These are phyloP conservation scores for Trisateles emortualis DNA, from an alignment of 2,888 invertebrate genomes.

Conservation along the genomic window DNA sequence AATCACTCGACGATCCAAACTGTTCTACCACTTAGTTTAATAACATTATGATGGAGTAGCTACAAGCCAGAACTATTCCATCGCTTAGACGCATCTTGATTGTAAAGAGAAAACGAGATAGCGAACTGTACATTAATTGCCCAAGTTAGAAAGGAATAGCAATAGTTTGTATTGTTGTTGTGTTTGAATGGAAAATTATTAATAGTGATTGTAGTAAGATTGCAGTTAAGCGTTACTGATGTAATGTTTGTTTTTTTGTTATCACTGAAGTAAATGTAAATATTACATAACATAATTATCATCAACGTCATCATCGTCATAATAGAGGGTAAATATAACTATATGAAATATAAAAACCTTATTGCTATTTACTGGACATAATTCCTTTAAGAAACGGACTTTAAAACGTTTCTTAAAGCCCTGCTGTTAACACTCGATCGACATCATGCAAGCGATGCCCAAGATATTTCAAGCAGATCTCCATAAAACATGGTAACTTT, in stretches of 20 bases:
- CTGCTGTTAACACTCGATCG: too few species aligned
- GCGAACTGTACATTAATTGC: not conserved
- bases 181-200: conserved; percentile 8
- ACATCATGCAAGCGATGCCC: too few species aligned
- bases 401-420: too few species aligned
- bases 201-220: not conserved
- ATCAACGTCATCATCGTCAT: not conserved
- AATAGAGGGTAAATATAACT: too few species aligned
- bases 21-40: conserved; percentile 52
- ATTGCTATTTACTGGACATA: too few species aligned
- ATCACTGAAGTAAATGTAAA: not conserved
- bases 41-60: conserved; percentile 8
- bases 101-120: conserved; percentile 1
- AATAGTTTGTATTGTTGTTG: not conserved
- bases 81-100: conserved; percentile 5
- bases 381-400: too few species aligned
- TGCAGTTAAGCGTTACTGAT: not conserved
- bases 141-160: not conserved
- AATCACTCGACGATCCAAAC: conserved; percentile 64
- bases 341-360: too few species aligned
- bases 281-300: too few species aligned
- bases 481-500: too few species aligned
- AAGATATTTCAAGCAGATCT: too few species aligned
- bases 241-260: not conserved
- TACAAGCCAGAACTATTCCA: conserved; percentile 7